Evolutionary conservation across 2,797 vertebrate species (phyloP).

Genomic region (Pipistrellus pygmaeus): DNA sequence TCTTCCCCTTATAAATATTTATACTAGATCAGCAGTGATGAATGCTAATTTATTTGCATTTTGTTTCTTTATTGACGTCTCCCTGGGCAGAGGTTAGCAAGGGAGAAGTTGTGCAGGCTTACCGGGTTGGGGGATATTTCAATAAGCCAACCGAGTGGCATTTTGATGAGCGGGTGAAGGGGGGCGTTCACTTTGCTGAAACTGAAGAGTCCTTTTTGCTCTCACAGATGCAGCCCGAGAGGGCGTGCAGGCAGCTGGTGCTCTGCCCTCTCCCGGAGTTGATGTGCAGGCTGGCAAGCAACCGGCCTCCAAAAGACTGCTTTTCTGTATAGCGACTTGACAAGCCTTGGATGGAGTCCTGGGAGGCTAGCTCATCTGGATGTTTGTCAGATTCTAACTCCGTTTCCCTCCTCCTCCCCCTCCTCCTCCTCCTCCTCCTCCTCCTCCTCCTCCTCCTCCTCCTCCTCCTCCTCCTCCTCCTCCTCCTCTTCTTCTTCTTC

Average conservation of each 20-base stretch:
- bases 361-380: constrained; percentile 42
- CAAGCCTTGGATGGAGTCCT: constrained; percentile 55
- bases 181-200: constrained; percentile 64
- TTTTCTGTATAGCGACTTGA: constrained; percentile 67
- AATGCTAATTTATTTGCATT: constrained; percentile 88
- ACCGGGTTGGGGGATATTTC: constrained; percentile 82
- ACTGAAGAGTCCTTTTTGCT: constrained; percentile 77
- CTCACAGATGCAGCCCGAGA: constrained; percentile 73
- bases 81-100: constrained; percentile 61
- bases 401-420: background rate
- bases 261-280: background rate
- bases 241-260: constrained; percentile 60
- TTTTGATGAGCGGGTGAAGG: constrained; percentile 72
- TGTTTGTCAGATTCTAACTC: constrained; percentile 62
- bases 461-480: too few species aligned
- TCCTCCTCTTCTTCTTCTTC: too few species aligned
- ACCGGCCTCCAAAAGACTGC: constrained; percentile 64
- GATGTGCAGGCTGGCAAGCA: constrained; percentile 57
- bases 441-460: too few species aligned
- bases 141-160: constrained; percentile 77
- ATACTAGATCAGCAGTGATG: constrained; percentile 85
- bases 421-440: too few species aligned
- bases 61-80: constrained; percentile 84
- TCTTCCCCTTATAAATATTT: constrained; percentile 89
- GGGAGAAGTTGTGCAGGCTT: constrained; percentile 74